Conservation (phyloP, 2,888 invertebrate species). For the Drepanosiphum platanoidis region DNA sequence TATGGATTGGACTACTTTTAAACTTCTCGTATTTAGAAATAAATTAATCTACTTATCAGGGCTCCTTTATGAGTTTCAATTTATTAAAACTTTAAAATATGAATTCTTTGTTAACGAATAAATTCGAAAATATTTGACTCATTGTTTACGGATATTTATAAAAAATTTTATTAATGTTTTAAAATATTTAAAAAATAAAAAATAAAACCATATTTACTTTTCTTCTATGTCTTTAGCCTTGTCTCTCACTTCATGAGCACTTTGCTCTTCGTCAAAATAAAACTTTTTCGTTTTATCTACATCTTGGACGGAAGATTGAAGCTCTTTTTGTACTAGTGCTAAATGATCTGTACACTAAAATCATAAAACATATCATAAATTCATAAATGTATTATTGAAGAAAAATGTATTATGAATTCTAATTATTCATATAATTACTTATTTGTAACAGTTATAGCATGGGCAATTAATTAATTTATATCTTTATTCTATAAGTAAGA, state of each 20-base stretch:
- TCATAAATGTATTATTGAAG: not conserved
- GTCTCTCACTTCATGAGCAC: constrained; percentile 93
- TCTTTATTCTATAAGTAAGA: too few species aligned
- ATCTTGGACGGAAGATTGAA: constrained; percentile 86
- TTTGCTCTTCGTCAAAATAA: constrained; percentile 95
- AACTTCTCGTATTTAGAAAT: too few species aligned
- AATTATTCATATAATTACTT: not conserved
- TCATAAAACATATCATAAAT: constrained; percentile 37
- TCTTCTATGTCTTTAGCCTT: constrained; percentile 96
- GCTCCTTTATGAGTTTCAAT: too few species aligned
- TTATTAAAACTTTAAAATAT: too few species aligned
- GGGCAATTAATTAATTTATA: too few species aligned
- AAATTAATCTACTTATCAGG: too few species aligned
- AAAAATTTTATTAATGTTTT: too few species aligned
- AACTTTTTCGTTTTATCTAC: constrained; percentile 93
- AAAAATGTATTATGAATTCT: not conserved
- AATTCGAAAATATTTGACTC: too few species aligned
- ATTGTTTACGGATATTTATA: too few species aligned
- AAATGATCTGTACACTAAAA: constrained; percentile 82
- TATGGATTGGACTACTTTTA: too few species aligned
- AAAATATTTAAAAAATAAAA: not conserved
- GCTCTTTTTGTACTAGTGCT: constrained; percentile 87
- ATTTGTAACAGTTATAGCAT: too few species aligned
- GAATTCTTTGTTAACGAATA: too few species aligned
- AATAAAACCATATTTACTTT: constrained; percentile 74